phyloP scores from a whole-genome alignment of 2,113 vertebrate genomes.

The Spilogale gracilis region DNA sequence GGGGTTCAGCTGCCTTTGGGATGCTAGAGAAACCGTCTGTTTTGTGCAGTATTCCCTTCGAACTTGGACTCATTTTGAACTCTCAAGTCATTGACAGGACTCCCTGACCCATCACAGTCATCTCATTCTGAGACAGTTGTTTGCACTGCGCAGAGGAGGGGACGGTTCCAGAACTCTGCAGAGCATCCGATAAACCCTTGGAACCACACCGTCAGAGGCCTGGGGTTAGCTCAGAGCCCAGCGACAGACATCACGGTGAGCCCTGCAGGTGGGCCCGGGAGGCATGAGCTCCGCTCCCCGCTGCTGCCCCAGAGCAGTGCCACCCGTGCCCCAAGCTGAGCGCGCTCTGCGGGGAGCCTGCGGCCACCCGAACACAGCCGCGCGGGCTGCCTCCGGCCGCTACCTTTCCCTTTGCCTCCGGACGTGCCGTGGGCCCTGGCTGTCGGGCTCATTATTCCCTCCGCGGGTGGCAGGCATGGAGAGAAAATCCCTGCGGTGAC shows the following conservation, averaged over 20 bases:
- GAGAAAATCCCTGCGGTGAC: conserved; percentile 39
- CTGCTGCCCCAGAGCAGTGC: background rate
- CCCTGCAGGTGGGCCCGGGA: accelerated
- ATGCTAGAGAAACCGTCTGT: accelerated
- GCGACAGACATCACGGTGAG: accelerated
- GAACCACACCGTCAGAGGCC: background rate
- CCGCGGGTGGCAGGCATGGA: conserved; percentile 85
- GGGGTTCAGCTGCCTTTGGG: background rate
- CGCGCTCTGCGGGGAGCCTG: conserved; percentile 61
- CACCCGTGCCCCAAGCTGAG: conserved; percentile 66
- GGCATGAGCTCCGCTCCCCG: background rate
- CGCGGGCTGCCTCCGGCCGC: conserved; percentile 88
- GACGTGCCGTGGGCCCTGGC: conserved; percentile 84
- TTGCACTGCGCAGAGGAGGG: background rate
- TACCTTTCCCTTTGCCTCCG: conserved; percentile 89
- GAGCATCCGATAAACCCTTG: accelerated
- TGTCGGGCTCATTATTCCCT: conserved; percentile 89
- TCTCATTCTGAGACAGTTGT: too few relatives aligned
- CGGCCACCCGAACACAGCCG: conserved; percentile 85
- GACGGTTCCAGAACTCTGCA: background rate
- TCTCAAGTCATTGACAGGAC: accelerated
- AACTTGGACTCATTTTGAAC: background rate
- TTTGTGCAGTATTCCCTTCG: background rate
- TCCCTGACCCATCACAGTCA: background rate
- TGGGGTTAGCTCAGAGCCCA: background rate